Evolutionary conservation across 2,888 invertebrate genomes (phyloP).

Genomic region (Amphiduros pacificus): DNA sequence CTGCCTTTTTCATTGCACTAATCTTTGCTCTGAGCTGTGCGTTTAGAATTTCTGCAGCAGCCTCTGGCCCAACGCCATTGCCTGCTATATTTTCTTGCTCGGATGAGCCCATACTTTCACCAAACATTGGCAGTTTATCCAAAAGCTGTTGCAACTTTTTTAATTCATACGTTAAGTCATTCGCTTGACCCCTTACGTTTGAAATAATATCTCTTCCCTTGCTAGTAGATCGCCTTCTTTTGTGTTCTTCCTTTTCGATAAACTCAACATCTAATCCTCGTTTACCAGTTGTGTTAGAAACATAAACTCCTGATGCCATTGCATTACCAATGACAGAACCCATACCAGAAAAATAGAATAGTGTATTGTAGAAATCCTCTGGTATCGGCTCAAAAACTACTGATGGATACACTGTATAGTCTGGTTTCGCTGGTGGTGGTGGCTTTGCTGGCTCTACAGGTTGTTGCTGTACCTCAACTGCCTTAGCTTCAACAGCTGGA

Average conservation of each 20-base stretch:
- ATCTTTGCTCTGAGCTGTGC: no score
- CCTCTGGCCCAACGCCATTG: no score
- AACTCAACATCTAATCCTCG: neutral
- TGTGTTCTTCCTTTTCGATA: neutral
- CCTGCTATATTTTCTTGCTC: no score
- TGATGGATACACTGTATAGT: no score
- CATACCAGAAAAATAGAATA: conserved; percentile 37
- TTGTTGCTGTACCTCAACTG: no score
- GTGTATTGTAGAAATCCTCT: conserved; percentile 31
- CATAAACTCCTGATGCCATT: conserved; percentile 31
- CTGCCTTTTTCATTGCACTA: no score
- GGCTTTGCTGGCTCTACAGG: no score
- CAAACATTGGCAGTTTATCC: neutral
- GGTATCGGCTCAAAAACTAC: no score
- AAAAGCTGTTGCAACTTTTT: neutral
- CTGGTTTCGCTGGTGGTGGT: no score
- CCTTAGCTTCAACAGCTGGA: no score
- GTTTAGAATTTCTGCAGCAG: no score
- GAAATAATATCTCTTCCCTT: neutral
- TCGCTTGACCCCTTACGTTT: neutral
- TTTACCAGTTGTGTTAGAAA: conserved; percentile 16
- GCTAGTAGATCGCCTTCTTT: neutral
- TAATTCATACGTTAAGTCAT: neutral
- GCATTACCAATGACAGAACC: conserved; percentile 30
- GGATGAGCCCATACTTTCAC: no score